A percentile compares a stretch with the other conserved stretches of the same genome.
These are phyloP conservation scores for Oryzaephilus surinamensis DNA, from an alignment of 1,140 invertebrate species.

Conservation along the genomic window DNA sequence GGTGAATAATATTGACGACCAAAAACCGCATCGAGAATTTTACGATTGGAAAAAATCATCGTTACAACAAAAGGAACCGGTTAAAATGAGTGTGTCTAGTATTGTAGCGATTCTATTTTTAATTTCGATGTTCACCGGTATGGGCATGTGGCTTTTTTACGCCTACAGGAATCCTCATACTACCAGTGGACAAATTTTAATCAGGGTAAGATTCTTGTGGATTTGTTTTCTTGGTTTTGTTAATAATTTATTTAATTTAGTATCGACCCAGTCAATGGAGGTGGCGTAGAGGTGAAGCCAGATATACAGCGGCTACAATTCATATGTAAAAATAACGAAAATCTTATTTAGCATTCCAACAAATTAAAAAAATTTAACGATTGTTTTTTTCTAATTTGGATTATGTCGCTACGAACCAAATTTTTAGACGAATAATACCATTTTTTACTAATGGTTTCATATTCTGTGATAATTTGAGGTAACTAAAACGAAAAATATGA, in stretches of 20 bases:
- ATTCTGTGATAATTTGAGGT: no score
- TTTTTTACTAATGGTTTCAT: no score
- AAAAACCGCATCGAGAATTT: constrained; percentile 2
- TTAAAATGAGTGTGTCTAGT: constrained; percentile 44
- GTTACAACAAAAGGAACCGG: constrained; percentile 10
- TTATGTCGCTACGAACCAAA: no score
- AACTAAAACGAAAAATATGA: no score
- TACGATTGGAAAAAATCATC: not conserved
- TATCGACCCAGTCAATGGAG: constrained; percentile 91
- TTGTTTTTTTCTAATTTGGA: no score
- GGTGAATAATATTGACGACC: not conserved
- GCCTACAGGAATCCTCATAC: constrained; percentile 94
- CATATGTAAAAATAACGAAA: no score
- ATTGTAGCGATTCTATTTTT: constrained; percentile 57
- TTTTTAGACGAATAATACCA: no score
- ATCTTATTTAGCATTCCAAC: no score
- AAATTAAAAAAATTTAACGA: no score
- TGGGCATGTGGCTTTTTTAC: constrained; percentile 73
- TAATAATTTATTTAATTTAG: constrained; percentile 43
- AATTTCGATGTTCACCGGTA: constrained; percentile 45
- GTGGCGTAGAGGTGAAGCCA: constrained; percentile 75
- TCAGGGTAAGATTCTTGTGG: constrained; percentile 66
- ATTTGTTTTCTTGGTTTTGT: constrained; percentile 21
- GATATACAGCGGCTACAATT: constrained; percentile 86
- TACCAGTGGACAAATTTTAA: constrained; percentile 88